Evolutionary conservation across 2,797 vertebrate genomes (phyloP), one percentile per base, ranked within the genome.

Genomic region (Lepus oiostolus): DNA sequence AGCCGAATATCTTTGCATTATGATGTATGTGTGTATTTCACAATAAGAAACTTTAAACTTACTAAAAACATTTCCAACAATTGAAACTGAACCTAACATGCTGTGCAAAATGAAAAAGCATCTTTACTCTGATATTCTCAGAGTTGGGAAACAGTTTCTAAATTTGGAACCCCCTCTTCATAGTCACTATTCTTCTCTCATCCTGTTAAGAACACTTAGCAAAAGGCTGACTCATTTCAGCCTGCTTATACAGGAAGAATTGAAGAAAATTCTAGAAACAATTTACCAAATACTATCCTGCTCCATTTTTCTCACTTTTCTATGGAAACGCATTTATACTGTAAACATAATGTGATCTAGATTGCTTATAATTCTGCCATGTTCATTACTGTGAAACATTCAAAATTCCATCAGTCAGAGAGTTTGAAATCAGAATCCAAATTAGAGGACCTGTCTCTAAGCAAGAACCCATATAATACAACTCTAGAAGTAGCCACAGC

Each of bases 361-460:
- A 92, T 75, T 96, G 24, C 60, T 85, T 81, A n/a, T 81, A 90
- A 85, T 68, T 92, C 63, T 81, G 13, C 50, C 42, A 76, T 32
- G 47, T 62, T 63, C 32, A 14, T 17, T 76, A 19, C n/a, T 91
- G 82, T 30, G 85, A 91, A 26, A 84, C 87, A 24, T 63, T 6
- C 74, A n/a, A 16, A 89, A 93, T 93, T 87, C 84, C 58, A 24
- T 82, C 68, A 88, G 50, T 77, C 38, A 82, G 26, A 87, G 68
- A 90, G 42, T 80, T 90, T 67, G 52, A 81, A 85, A 67, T 93
- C 52, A 58, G 84, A 84, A 96, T 90, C 92, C 82, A 90, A 96
- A 95, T 84, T 26, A 93, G 54, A n/a, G 16, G 35, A 1, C 32
- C 65, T 50, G 52, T 52, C 14, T 72, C 54, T 89, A 77, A 93